These are phyloP conservation scores for Pollenia griseotomentosa DNA, from an alignment of 2,888 invertebrate genomes.

Conservation along the genomic window DNA sequence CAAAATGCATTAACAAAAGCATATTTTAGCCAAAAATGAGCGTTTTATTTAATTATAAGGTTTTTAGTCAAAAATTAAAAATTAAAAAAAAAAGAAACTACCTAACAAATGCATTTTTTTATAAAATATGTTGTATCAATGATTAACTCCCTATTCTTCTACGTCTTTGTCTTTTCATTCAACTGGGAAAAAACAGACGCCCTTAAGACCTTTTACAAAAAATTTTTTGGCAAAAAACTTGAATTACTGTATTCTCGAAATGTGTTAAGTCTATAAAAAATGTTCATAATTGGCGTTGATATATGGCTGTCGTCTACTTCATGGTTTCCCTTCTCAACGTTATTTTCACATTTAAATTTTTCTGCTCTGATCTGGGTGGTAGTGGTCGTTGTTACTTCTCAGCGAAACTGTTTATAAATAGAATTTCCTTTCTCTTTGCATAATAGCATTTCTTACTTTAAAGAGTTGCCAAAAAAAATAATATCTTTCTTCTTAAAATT, in stretches of 20 bases:
- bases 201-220: neutral
- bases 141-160: too few relatives aligned
- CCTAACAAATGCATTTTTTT: too few relatives aligned
- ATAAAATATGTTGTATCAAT: too few relatives aligned
- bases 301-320: constrained; percentile 57
- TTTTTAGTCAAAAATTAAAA: too few relatives aligned
- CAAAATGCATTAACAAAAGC: too few relatives aligned
- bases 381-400: neutral
- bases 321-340: neutral
- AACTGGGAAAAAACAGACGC: too few relatives aligned
- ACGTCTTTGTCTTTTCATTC: too few relatives aligned
- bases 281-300: constrained; percentile 66
- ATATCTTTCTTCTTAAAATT: constrained; percentile 8
- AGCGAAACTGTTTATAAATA: neutral
- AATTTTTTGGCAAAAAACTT: constrained; percentile 36
- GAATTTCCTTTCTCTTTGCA: too few relatives aligned
- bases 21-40: too few relatives aligned
- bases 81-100: too few relatives aligned
- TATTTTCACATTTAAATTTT: constrained; percentile 6
- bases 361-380: constrained; percentile 14
- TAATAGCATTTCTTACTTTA: too few relatives aligned
- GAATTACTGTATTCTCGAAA: constrained; percentile 50
- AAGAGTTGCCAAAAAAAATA: constrained; percentile 42
- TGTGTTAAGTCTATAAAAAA: constrained; percentile 68
- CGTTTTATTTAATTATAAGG: too few relatives aligned